phyloP scores from a whole-genome alignment of 2,888 invertebrate genomes.

The Trachelus troglodyta region DNA sequence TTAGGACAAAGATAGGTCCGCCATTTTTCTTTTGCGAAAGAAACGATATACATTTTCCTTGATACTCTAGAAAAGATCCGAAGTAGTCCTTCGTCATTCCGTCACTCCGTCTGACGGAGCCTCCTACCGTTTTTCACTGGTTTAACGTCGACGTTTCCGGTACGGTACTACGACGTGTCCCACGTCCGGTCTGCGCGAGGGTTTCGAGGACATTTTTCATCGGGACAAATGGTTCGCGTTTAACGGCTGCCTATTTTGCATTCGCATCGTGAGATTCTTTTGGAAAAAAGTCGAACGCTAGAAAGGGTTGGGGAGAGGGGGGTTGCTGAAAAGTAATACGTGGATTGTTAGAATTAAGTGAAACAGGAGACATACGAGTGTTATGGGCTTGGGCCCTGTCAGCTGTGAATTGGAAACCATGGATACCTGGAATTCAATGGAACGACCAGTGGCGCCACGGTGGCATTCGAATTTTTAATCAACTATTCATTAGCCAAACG shows the following conservation, averaged over 20 bases:
- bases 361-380: too few relatives aligned
- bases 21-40: not conserved
- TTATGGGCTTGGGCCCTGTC: not conserved
- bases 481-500: conserved; percentile 28
- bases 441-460: not conserved
- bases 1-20: not conserved
- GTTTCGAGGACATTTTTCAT: not conserved
- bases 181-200: not conserved
- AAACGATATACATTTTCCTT: not conserved
- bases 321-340: not conserved
- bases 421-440: not conserved
- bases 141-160: not conserved
- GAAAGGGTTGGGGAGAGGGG: not conserved
- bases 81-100: not conserved
- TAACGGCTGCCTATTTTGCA: not conserved
- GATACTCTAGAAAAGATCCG: not conserved
- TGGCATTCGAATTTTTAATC: conserved; percentile 8
- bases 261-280: not conserved
- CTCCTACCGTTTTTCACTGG: not conserved
- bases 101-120: not conserved
- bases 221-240: not conserved
- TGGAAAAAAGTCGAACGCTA: not conserved
- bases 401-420: not conserved
- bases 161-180: not conserved
- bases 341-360: not conserved